These are phyloP conservation scores for Telmatochromis brachygnathus DNA, from an alignment of 2,113 vertebrate species.

Conservation along the genomic window DNA sequence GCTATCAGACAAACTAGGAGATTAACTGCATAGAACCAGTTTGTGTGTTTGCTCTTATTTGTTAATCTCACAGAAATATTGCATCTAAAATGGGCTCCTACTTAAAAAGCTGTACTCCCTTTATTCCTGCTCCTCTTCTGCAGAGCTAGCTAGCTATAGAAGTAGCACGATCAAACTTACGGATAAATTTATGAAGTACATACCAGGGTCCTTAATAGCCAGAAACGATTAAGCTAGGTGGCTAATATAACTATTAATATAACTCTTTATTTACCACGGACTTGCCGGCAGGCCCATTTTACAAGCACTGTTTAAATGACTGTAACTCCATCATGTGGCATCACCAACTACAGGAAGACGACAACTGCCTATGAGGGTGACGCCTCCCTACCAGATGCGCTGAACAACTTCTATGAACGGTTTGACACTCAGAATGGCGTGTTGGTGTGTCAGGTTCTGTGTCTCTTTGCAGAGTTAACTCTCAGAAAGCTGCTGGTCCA, in stretches of 20 bases:
- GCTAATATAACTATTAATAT: not conserved
- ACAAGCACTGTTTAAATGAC: not conserved
- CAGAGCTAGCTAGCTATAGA: not conserved
- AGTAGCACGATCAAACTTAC: not conserved
- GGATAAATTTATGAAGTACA: not conserved
- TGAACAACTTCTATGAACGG: not conserved
- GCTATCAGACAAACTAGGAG: not conserved
- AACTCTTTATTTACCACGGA: not conserved
- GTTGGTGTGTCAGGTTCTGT: not conserved
- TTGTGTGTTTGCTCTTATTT: not conserved
- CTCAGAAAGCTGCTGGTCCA: not conserved
- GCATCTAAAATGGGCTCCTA: not conserved
- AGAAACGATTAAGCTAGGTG: not conserved
- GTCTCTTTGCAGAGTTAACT: not conserved
- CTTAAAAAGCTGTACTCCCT: not conserved
- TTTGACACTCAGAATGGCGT: not conserved
- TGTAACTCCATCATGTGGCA: not conserved
- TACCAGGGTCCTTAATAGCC: not conserved
- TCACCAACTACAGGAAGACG: not conserved
- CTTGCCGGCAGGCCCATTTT: not conserved
- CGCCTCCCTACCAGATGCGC: not conserved
- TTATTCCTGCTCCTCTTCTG: not conserved
- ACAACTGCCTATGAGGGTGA: not conserved
- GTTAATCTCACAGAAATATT: not conserved
- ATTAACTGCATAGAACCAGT: not conserved